A percentile compares a stretch with the other conserved stretches of the same genome.
Conservation (phyloP, 2,113 vertebrate species). For the Aptenodytes forsteri region DNA sequence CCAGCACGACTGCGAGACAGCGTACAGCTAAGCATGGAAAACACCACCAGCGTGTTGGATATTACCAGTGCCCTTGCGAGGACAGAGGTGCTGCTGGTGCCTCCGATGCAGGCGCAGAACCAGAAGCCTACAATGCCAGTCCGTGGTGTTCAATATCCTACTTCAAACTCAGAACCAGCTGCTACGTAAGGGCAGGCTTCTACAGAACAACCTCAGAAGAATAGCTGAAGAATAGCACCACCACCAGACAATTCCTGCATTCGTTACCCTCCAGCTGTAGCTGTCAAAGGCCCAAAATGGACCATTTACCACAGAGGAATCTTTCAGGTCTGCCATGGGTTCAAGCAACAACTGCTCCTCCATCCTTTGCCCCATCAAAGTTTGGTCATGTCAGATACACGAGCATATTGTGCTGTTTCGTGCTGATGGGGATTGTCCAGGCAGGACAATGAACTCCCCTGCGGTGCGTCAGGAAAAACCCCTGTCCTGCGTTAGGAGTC, state of each 20-base stretch:
- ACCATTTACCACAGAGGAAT: not conserved
- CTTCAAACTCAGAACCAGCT: not conserved
- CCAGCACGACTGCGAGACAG: rapidly evolving
- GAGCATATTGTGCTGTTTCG: rapidly evolving
- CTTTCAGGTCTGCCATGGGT: not conserved
- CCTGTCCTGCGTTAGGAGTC: not conserved
- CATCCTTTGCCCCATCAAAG: not conserved
- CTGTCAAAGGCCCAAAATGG: not conserved
- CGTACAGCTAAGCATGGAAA: rapidly evolving
- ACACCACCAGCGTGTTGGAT: rapidly evolving
- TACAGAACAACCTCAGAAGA: not conserved
- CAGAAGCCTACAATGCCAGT: not conserved
- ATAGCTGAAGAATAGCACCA: not conserved
- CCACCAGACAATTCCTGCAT: not conserved
- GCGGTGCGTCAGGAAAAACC: not conserved
- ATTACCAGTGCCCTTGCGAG: rapidly evolving
- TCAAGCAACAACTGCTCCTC: not conserved
- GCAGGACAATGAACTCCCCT: not conserved
- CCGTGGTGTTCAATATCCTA: not conserved
- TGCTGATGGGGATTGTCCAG: not conserved
- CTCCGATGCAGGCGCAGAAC: not conserved
- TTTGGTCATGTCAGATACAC: not conserved
- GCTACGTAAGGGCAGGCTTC: not conserved
- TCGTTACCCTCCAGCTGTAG: not conserved
- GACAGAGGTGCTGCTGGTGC: not conserved